Evolutionary conservation across 2,888 invertebrate species (phyloP).

Genomic region (Agriopis marginaria): DNA sequence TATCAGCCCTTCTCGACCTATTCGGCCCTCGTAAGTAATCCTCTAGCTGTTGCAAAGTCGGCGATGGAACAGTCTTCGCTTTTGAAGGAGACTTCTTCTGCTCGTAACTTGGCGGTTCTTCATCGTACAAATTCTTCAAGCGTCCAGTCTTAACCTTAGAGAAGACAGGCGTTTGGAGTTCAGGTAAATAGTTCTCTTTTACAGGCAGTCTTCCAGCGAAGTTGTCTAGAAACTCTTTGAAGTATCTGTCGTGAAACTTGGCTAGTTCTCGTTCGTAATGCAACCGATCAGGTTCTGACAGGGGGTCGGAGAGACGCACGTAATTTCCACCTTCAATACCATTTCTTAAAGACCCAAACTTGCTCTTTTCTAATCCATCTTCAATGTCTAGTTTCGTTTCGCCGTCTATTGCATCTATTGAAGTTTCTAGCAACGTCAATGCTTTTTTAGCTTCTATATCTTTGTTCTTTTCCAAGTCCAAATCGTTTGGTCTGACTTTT

Average conservation of each 20-base stretch:
- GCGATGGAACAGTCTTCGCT: constrained; percentile 73
- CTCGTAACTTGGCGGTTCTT: constrained; percentile 72
- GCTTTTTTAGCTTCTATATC: constrained; percentile 62
- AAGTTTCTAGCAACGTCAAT: constrained; percentile 47
- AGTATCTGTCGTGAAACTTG: constrained; percentile 79
- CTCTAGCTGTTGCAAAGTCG: constrained; percentile 81
- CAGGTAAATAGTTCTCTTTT: constrained; percentile 78
- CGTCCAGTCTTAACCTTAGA: constrained; percentile 78
- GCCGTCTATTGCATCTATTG: constrained; percentile 42
- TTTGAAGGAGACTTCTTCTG: constrained; percentile 72
- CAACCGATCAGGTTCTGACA: constrained; percentile 69
- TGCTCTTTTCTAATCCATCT: constrained; percentile 73
- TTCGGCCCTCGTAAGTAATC: constrained; percentile 77
- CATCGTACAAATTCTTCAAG: constrained; percentile 72
- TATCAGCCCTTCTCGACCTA: constrained; percentile 69
- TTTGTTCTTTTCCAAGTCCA: constrained; percentile 67
- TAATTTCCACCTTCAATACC: constrained; percentile 76
- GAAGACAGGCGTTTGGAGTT: constrained; percentile 80
- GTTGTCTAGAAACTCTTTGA: constrained; percentile 74
- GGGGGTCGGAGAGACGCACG: constrained; percentile 73
- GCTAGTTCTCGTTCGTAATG: constrained; percentile 80
- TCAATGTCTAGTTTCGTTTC: constrained; percentile 53
- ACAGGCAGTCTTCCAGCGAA: constrained; percentile 71
- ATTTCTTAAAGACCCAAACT: constrained; percentile 79
- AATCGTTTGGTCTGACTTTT: constrained; percentile 72